These are phyloP conservation scores for Myotis myotis DNA, from an alignment of 2,797 vertebrate species.

Conservation along the genomic window DNA sequence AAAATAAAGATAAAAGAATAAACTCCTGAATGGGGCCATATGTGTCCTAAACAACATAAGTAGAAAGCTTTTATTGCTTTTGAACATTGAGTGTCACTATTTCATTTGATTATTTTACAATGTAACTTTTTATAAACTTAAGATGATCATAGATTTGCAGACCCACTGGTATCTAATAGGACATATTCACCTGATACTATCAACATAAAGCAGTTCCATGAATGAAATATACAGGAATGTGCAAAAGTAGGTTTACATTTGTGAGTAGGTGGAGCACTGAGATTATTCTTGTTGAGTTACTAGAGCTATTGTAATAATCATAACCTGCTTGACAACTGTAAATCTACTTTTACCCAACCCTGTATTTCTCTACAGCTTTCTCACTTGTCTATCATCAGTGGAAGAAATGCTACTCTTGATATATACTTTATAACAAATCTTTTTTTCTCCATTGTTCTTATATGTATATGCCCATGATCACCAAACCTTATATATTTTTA, in stretches of 20 bases:
- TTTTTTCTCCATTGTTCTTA: neutral
- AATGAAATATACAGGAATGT: neutral
- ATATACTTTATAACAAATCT: neutral
- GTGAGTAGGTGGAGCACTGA: neutral
- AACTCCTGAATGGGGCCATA: neutral
- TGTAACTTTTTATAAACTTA: neutral
- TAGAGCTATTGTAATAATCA: neutral
- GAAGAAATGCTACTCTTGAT: neutral
- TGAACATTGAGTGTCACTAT: neutral
- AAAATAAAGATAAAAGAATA: neutral
- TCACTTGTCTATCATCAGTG: neutral
- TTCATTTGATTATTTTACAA: conserved; percentile 17
- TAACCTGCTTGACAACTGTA: neutral
- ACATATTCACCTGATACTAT: neutral
- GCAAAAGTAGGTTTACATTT: neutral
- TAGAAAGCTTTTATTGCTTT: neutral
- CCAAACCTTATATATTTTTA: neutral
- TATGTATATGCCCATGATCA: neutral
- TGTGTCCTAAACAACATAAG: neutral
- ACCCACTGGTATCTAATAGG: neutral
- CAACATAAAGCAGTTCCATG: neutral
- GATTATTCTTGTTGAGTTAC: neutral
- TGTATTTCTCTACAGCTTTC: neutral
- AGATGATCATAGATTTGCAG: neutral
- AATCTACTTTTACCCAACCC: neutral